Base-by-base conservation (phyloP, 2,113 vertebrate species). In the Climacteris rufus region DNA sequence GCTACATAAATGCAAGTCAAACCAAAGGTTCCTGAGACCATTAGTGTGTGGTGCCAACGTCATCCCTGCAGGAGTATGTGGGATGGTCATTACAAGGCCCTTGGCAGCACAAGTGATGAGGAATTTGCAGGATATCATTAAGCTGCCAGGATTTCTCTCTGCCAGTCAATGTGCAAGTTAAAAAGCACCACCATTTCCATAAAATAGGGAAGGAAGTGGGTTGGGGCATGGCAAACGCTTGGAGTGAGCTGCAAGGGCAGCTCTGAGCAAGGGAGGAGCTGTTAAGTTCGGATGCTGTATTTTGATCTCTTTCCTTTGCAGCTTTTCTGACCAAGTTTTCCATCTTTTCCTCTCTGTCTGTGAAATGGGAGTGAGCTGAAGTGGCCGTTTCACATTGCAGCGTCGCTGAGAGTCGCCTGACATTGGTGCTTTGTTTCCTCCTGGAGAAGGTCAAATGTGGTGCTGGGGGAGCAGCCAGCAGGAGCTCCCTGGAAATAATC, bases 101-200 rank as follows among this genome's bases (percentile, higher is more conserved):
- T 83, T 87, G 85, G 79, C 76, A 91, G 57, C 64, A 64, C 49
- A 5, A 76, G 45, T 39, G 91, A 31, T 80, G 82, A 65, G 63
- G 95, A 87, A 83, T 93, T 92, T 94, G 74, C 83, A 85, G 76
- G 50, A 80, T 92, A 68, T 85, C 68, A 77, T 94, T 91, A 89
- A 94, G 63, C 81, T 93, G 83, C 71, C 49, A 35, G 79, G 89
- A 83, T 87, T 82, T 78, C 60, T 96, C 44, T 70, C 57, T 71
- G 77, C 64, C 65, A 89, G 79, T 83, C 79, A 53, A 9, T 5
- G 47, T 68, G 54, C 57, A 54, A 66, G 83, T 74, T 87, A 68
- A 91, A 92, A 81, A 88, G 24, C 57, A 77, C 31, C 65, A 24
- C 10, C 40, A 63, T 93, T 90, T 64, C 91, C 80, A 78, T 91